Evolutionary conservation across 2,113 vertebrate species (phyloP).

Genomic region (Zosterops japonicus): DNA sequence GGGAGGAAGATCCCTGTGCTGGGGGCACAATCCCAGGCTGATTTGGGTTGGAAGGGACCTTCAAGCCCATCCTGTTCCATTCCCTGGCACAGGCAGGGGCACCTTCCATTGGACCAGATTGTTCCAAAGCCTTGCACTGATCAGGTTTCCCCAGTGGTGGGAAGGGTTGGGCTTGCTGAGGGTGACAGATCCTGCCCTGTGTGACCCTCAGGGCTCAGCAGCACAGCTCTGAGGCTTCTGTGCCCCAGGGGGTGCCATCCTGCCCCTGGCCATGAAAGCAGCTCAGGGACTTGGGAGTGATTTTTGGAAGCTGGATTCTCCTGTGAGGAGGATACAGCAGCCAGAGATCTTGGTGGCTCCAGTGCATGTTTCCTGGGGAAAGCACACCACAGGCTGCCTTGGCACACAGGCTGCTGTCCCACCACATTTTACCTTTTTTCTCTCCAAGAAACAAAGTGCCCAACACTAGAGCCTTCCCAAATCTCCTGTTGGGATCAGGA

Average conservation of each 20-base stretch:
- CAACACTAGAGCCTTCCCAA: background rate
- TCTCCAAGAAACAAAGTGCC: background rate
- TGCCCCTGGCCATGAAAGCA: fast-evolving
- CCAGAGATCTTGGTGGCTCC: background rate
- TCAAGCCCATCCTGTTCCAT: background rate
- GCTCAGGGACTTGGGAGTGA: background rate
- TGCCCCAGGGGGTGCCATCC: background rate
- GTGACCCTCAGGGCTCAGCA: background rate
- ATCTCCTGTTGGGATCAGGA: background rate
- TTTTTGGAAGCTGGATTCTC: background rate
- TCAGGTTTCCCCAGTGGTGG: background rate
- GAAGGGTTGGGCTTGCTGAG: background rate
- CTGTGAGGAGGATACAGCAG: background rate
- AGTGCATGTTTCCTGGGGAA: background rate
- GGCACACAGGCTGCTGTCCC: background rate
- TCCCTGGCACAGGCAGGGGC: background rate
- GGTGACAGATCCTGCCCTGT: no score
- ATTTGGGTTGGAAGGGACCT: background rate
- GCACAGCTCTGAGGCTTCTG: fast-evolving
- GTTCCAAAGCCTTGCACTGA: background rate
- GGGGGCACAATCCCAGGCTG: background rate
- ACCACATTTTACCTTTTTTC: background rate
- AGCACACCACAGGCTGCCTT: no score
- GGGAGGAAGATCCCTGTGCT: background rate
- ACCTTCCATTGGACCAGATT: background rate